phyloP scores from a whole-genome alignment of 2,888 invertebrate genomes.

The Nemoura dubitans region DNA sequence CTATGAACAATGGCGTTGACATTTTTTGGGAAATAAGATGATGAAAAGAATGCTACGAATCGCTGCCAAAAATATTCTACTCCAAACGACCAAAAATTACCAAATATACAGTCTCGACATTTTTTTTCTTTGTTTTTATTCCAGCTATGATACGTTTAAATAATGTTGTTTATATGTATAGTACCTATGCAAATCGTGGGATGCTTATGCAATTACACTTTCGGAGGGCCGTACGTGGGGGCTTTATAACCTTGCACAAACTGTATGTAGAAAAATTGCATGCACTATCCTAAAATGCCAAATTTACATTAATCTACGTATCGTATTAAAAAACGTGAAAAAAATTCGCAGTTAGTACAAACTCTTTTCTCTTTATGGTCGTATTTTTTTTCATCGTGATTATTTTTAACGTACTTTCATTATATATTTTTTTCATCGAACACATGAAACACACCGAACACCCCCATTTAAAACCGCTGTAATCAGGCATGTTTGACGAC shows the following conservation, averaged over 20 bases:
- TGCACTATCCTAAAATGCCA: slow-evolving; percentile 44
- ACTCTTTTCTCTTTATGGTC: slow-evolving; percentile 37
- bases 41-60: neutral
- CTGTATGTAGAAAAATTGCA: slow-evolving; percentile 48
- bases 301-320: slow-evolving; percentile 24
- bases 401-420: slow-evolving; percentile 13
- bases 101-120: neutral
- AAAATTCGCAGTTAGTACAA: slow-evolving; percentile 42
- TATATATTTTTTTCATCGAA: slow-evolving; percentile 14
- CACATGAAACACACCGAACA: slow-evolving; percentile 20
- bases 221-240: slow-evolving; percentile 39
- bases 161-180: slow-evolving; percentile 3
- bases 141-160: slow-evolving; percentile 10
- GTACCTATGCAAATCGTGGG: neutral
- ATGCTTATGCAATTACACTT: slow-evolving; percentile 28
- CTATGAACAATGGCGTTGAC: neutral
- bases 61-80: neutral
- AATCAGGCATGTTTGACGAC: neutral
- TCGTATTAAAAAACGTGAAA: slow-evolving; percentile 42
- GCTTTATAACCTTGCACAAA: slow-evolving; percentile 43
- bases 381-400: slow-evolving; percentile 23
- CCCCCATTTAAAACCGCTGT: slow-evolving; percentile 17
- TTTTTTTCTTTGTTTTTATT: slow-evolving; percentile 37
- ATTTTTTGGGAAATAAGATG: neutral
- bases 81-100: neutral